These are phyloP conservation scores for Hirtodrosophila histrioides DNA, from an alignment of 2,888 invertebrate genomes.

Conservation along the genomic window DNA sequence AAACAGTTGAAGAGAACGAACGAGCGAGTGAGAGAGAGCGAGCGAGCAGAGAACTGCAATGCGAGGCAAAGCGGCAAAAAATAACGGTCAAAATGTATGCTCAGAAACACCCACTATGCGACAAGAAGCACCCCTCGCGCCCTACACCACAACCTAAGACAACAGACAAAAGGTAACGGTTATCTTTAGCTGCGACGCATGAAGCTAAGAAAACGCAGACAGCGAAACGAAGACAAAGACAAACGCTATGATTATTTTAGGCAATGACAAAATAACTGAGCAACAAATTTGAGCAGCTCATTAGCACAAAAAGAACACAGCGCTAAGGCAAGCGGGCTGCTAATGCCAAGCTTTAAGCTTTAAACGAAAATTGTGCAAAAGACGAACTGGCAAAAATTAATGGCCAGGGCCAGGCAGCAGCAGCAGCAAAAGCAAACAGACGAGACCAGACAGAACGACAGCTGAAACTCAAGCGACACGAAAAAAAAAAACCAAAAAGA, in stretches of 20 bases:
- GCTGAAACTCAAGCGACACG: constrained; percentile 54
- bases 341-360: constrained; percentile 66
- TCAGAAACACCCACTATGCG: constrained; percentile 51
- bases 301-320: constrained; percentile 47
- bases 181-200: constrained; percentile 38
- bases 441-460: constrained; percentile 60
- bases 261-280: constrained; percentile 68
- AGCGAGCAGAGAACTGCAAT: constrained; percentile 36
- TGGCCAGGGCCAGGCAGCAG: constrained; percentile 34
- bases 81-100: constrained; percentile 68
- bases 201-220: constrained; percentile 17
- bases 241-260: constrained; percentile 56
- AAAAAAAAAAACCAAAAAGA: constrained; percentile 51
- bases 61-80: constrained; percentile 57
- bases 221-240: constrained; percentile 15
- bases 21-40: constrained; percentile 13
- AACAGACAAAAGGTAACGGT: constrained; percentile 61
- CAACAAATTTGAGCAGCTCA: constrained; percentile 49
- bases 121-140: constrained; percentile 1
- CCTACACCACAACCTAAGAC: constrained; percentile 58
- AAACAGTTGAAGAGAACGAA: constrained; percentile 17
- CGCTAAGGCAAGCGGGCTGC: constrained; percentile 20
- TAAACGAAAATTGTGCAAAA: constrained; percentile 45
- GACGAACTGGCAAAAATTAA: constrained; percentile 52
- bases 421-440: constrained; percentile 61